phyloP scores from a whole-genome alignment of 1,140 invertebrate genomes.

The Trachymyrmex cornetzi region DNA sequence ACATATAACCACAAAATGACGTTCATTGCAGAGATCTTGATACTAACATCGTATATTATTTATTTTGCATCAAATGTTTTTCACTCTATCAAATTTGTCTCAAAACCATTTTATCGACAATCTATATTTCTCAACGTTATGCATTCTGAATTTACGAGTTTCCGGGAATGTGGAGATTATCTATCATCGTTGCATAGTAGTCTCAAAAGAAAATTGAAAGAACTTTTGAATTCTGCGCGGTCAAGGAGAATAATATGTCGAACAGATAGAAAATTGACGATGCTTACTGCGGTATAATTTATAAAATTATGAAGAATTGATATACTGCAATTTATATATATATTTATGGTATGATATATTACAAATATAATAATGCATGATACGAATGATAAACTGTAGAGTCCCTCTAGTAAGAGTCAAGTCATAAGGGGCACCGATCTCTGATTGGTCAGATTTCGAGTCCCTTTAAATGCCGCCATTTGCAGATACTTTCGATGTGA shows the following conservation, averaged over 20 bases:
- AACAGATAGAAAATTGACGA: background rate
- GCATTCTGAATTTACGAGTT: constrained; percentile 24
- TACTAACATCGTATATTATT: background rate
- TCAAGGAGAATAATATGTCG: constrained; percentile 20
- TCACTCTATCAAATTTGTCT: constrained; percentile 2
- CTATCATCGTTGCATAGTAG: constrained; percentile 5
- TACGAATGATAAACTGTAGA: background rate
- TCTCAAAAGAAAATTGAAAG: constrained; percentile 20
- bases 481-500: too few species aligned
- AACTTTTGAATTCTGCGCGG: constrained; percentile 23
- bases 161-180: constrained; percentile 31
- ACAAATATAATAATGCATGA: background rate
- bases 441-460: too few species aligned
- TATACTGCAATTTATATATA: background rate
- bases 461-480: too few species aligned
- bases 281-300: background rate
- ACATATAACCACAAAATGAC: background rate
- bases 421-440: too few species aligned
- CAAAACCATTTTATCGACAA: constrained; percentile 16
- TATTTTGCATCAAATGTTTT: background rate
- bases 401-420: too few species aligned
- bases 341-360: background rate
- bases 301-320: background rate
- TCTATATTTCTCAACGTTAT: constrained; percentile 23
- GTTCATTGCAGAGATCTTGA: background rate